Percentiles rank a stretch among this genome's conserved stretches.
These are phyloP conservation scores for Metopolophium dirhodum DNA, from an alignment of 1,140 invertebrate species.

Conservation along the genomic window DNA sequence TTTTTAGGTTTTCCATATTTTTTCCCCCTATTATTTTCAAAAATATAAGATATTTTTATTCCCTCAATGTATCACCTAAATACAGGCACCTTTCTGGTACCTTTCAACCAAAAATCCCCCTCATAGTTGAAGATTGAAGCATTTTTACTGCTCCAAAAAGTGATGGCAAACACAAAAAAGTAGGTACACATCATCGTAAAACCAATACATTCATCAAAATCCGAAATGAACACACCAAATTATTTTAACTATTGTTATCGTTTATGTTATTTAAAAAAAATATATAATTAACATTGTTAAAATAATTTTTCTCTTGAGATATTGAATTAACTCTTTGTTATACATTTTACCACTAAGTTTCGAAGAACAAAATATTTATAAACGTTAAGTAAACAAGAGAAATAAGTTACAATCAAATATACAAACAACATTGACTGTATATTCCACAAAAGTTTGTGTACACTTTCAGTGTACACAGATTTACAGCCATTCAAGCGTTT, in stretches of 20 bases:
- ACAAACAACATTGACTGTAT: neutral
- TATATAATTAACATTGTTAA: neutral
- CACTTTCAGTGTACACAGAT: neutral
- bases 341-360: neutral
- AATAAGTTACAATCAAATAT: neutral
- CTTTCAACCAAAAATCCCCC: neutral
- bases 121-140: neutral
- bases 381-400: slow-evolving; percentile 26
- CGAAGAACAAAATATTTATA: neutral
- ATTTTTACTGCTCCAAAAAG: neutral
- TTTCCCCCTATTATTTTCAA: neutral
- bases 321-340: neutral
- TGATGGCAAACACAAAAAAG: neutral
- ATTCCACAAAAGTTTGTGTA: neutral
- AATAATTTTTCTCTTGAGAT: neutral
- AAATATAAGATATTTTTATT: neutral
- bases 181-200: neutral
- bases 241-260: neutral
- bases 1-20: neutral
- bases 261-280: neutral
- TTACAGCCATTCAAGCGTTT: neutral
- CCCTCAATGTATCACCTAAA: neutral
- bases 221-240: neutral
- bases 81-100: neutral
- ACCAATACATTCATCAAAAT: neutral